These are phyloP conservation scores for Odontocerum albicorne DNA, from an alignment of 2,888 invertebrate species.

Conservation along the genomic window DNA sequence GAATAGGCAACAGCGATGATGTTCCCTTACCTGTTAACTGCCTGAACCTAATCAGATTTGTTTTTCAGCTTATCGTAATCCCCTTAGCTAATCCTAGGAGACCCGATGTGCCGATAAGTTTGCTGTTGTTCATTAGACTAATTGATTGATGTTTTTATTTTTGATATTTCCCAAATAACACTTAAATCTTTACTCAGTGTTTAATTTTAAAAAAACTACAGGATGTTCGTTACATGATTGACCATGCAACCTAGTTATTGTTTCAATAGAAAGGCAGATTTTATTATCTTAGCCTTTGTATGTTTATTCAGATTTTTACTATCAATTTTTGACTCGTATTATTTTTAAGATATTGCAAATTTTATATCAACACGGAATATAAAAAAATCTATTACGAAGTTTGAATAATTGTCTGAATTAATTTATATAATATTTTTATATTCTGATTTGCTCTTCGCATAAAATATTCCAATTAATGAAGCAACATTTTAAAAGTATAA, in stretches of 20 bases:
- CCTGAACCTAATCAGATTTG: conserved; percentile 38
- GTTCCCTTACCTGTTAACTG: conserved; percentile 46
- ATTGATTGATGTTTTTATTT: conserved; percentile 14
- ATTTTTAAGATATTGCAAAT: too few relatives aligned
- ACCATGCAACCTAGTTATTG: too few relatives aligned
- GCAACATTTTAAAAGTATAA: neutral
- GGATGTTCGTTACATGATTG: too few relatives aligned
- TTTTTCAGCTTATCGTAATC: neutral
- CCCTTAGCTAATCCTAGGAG: neutral
- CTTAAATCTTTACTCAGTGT: neutral
- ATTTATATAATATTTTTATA: too few relatives aligned
- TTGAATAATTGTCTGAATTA: too few relatives aligned
- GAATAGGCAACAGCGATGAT: neutral
- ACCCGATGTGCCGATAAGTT: conserved; percentile 4
- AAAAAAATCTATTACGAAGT: too few relatives aligned
- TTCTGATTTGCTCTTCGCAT: too few relatives aligned
- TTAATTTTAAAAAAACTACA: neutral
- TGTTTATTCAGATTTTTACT: too few relatives aligned
- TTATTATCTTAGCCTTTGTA: too few relatives aligned
- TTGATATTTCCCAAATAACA: conserved; percentile 17
- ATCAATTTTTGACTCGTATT: too few relatives aligned
- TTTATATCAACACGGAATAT: too few relatives aligned
- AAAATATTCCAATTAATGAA: neutral
- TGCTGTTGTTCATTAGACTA: conserved; percentile 12
- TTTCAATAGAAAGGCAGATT: too few relatives aligned